Base-by-base conservation (phyloP, 30 jellyfish, hydroid and myxozoan genomes). In the Chironex yamaguchii region DNA sequence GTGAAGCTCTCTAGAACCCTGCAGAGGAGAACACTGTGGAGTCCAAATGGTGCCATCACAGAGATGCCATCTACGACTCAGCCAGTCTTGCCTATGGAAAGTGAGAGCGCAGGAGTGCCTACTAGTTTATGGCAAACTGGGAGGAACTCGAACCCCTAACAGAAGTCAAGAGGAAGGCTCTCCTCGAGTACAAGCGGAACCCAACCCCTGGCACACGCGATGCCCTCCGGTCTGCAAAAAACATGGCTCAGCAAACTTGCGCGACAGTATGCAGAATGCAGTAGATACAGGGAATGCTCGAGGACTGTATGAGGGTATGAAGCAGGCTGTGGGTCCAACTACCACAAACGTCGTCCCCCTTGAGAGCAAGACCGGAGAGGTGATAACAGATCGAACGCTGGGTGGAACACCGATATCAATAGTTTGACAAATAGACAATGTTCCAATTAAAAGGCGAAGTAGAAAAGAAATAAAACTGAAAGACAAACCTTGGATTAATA, bases 341-440 rank as follows among this genome's bases (percentile, higher is more conserved):
- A 4, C 87, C 92, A 12, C 20, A 42, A 33, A 81, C 64, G 49
- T 65, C 85, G 13, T 2, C 51, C 17, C 14, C 76, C 2, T 75
- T 62, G 0, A 49, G 24, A 29, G 36, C 25, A 25, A 81, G 64
- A 24, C 36, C 74, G 13, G 92, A 81, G 21, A 24, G 26, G 52
- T 35, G 13, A 11, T 31, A 65, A 76, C 92, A 81, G 76, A 84
- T 84, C 90, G 71, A 36, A n/a, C 29, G 94, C 9, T 84, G 94
- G 91, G 90, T 53, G 42, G 84, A 70, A 30, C 94, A 84, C 85
- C n/a, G n/a, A n/a, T n/a, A n/a, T n/a, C n/a, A n/a, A n/a, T n/a
- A n/a, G n/a, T n/a, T n/a, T n/a, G n/a, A n/a, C n/a, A n/a, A n/a
- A n/a, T n/a, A n/a, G n/a, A n/a, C n/a, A n/a, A n/a, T n/a, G n/a